Conservation (phyloP, 2,888 invertebrate species). For the Pseudococcus longispinus region DNA sequence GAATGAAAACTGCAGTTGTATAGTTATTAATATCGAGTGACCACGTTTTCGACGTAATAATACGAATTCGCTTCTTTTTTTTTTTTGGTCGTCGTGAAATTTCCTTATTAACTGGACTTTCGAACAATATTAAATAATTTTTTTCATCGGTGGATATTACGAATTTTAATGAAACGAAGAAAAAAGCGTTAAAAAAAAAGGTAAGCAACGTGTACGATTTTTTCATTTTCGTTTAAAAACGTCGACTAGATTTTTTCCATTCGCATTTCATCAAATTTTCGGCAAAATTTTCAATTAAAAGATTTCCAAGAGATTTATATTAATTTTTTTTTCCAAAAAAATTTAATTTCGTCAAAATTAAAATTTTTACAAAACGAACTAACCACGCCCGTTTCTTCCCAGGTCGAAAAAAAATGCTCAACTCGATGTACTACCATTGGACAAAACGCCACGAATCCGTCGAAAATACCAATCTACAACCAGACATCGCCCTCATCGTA, state of each 20-base stretch:
- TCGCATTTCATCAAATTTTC: too few relatives aligned
- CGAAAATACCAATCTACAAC: constrained; percentile 7
- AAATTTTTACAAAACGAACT: background rate
- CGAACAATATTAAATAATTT: background rate
- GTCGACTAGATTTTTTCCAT: background rate
- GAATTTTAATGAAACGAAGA: background rate
- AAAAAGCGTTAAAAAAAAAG: background rate
- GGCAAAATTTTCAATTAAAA: too few relatives aligned
- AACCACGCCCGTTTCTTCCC: background rate
- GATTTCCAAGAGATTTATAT: too few relatives aligned
- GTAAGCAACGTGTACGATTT: background rate
- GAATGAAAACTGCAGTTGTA: background rate
- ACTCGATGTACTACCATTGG: constrained; percentile 41
- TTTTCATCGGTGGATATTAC: background rate
- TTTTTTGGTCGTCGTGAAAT: background rate
- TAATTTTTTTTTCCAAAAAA: too few relatives aligned
- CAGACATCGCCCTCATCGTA: constrained; percentile 33
- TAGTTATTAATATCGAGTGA: background rate
- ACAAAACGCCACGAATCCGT: background rate
- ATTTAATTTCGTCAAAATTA: background rate
- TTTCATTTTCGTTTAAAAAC: background rate
- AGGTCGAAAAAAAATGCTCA: background rate
- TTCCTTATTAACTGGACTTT: background rate
- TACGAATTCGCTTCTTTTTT: background rate
- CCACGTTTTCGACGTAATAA: background rate